Conservation (phyloP, 2,888 invertebrate species). For the Drosophila nigricruria region DNA sequence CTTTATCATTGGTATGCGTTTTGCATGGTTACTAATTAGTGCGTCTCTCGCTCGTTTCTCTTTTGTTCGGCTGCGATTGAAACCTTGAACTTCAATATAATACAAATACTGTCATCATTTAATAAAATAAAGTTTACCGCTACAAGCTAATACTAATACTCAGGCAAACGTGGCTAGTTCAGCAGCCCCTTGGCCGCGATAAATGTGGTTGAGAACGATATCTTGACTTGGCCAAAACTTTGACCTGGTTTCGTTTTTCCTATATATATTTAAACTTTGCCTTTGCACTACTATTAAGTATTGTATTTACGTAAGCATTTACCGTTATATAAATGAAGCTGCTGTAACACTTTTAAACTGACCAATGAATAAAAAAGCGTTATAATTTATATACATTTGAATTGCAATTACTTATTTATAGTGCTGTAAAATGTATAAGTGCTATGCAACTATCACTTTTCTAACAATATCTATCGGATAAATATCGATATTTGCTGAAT, state of each 20-base stretch:
- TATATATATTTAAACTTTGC: background rate
- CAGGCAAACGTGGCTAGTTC: slow-evolving; percentile 5
- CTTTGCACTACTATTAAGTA: background rate
- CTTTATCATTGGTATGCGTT: slow-evolving; percentile 46
- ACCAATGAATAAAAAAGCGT: background rate
- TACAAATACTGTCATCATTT: slow-evolving; percentile 27
- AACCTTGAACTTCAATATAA: slow-evolving; percentile 69
- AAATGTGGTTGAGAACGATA: slow-evolving; percentile 53
- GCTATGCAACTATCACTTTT: background rate
- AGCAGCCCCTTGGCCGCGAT: slow-evolving; percentile 67
- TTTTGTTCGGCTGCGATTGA: slow-evolving; percentile 46
- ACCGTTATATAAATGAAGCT: slow-evolving; percentile 1
- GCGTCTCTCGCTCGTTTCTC: slow-evolving; percentile 54
- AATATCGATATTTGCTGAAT: slow-evolving; percentile 10
- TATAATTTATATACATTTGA: background rate
- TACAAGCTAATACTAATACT: slow-evolving; percentile 30
- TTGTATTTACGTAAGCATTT: slow-evolving; percentile 4
- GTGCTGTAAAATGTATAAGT: slow-evolving; percentile 9
- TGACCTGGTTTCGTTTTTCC: slow-evolving; percentile 58
- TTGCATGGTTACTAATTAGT: slow-evolving; percentile 32
- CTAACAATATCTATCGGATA: background rate
- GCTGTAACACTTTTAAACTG: background rate
- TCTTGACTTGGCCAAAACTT: slow-evolving; percentile 34
- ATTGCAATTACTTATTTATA: background rate
- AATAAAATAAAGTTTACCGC: slow-evolving; percentile 43